Conservation (phyloP, 2,888 invertebrate species). For the Macrophya annulata region DNA sequence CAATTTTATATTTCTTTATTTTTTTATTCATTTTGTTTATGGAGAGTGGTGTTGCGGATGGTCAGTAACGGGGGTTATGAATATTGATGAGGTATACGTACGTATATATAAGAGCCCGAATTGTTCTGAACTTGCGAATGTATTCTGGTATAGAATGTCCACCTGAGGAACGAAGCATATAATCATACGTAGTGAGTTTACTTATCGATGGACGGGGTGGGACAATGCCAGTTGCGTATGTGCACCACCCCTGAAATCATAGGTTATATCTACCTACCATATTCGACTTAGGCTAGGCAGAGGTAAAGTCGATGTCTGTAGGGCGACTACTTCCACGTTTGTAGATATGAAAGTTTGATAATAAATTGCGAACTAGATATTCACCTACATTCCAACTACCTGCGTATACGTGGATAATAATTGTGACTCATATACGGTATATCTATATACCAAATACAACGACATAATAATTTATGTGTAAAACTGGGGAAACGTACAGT, state of each 20-base stretch:
- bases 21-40: neutral
- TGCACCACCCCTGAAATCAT: slow-evolving; percentile 62
- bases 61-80: neutral
- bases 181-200: slow-evolving; percentile 23
- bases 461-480: neutral
- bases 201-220: slow-evolving; percentile 62
- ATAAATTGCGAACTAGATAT: slow-evolving; percentile 20
- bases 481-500: neutral
- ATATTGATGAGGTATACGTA: slow-evolving; percentile 25
- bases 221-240: slow-evolving; percentile 64
- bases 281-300: neutral
- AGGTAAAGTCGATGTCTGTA: neutral
- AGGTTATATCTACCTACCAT: slow-evolving; percentile 61
- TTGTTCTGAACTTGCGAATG: slow-evolving; percentile 25
- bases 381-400: neutral
- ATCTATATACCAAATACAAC: no score
- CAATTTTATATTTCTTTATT: neutral
- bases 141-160: neutral
- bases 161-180: slow-evolving; percentile 50
- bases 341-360: slow-evolving; percentile 35
- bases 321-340: slow-evolving; percentile 24
- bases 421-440: neutral
- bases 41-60: neutral
- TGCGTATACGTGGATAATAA: neutral
- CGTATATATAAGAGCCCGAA: neutral